Evolutionary conservation across 2,888 invertebrate genomes (phyloP).

Genomic region (Pseudolycoriella hygida): DNA sequence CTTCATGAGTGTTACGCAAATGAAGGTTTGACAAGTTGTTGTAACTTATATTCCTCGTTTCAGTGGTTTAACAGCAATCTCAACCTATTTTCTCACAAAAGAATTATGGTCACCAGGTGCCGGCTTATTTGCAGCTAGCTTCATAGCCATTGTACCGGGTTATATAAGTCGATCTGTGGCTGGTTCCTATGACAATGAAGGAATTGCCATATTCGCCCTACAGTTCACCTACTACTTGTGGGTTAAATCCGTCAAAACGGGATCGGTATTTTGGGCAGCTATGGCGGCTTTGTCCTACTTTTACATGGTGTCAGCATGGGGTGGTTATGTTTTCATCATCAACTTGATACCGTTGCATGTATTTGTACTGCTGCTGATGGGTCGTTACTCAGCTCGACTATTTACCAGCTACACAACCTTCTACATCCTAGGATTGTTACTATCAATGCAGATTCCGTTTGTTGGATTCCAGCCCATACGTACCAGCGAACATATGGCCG

Average conservation of each 20-base stretch:
- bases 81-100: constrained; percentile 93
- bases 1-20: no score
- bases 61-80: constrained; percentile 94
- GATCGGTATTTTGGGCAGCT: constrained; percentile 92
- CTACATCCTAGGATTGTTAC: constrained; percentile 83
- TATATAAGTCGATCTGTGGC: constrained; percentile 98
- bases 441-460: constrained; percentile 95
- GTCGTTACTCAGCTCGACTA: constrained; percentile 77
- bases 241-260: constrained; percentile 96
- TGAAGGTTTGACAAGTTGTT: no score
- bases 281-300: constrained; percentile 93
- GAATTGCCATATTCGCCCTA: constrained; percentile 97
- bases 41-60: constrained; percentile 22
- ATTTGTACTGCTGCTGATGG: constrained; percentile 86
- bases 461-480: constrained; percentile 97
- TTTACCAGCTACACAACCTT: constrained; percentile 94
- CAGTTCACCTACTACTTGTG: constrained; percentile 97
- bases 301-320: constrained; percentile 99
- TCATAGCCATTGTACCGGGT: constrained; percentile 97
- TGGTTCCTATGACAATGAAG: constrained; percentile 99
- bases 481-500: constrained; percentile 99
- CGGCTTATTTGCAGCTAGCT: constrained; percentile 95
- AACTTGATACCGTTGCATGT: constrained; percentile 97
- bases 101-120: constrained; percentile 95
- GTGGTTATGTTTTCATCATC: constrained; percentile 98